A percentile compares a stretch with the other conserved stretches of the same genome.
Evolutionary conservation across 2,888 invertebrate genomes (phyloP).

Genomic region (Tetropium fuscum): DNA sequence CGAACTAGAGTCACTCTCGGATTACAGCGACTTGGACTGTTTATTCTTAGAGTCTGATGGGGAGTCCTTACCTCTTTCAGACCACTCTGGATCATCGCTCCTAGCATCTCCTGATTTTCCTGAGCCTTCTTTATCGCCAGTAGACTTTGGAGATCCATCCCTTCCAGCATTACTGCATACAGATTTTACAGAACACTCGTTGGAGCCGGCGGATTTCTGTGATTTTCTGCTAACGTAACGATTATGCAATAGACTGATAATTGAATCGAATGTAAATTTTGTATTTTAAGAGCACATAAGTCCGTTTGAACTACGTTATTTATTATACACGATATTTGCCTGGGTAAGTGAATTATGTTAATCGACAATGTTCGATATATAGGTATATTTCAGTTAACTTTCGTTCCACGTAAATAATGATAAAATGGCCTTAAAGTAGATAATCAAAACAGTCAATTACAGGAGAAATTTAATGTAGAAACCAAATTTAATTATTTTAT

Average conservation of each 20-base stretch:
- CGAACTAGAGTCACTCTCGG: slow-evolving; percentile 46
- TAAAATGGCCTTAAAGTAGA: too few relatives aligned
- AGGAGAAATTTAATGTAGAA: too few relatives aligned
- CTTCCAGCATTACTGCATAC: slow-evolving; percentile 60
- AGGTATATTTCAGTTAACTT: too few relatives aligned
- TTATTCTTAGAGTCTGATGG: slow-evolving; percentile 71
- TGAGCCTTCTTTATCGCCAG: slow-evolving; percentile 71
- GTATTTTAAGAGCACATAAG: slow-evolving; percentile 21
- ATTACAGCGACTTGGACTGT: slow-evolving; percentile 62
- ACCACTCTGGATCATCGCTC: slow-evolving; percentile 67
- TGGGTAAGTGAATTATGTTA: slow-evolving; percentile 5
- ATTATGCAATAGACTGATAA: slow-evolving; percentile 27
- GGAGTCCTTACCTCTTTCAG: slow-evolving; percentile 70
- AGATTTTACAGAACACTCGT: slow-evolving; percentile 60
- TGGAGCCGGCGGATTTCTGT: slow-evolving; percentile 61
- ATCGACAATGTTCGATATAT: too few relatives aligned
- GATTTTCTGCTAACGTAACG: slow-evolving; percentile 62
- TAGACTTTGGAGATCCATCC: slow-evolving; percentile 66
- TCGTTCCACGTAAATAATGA: too few relatives aligned
- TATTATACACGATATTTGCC: not conserved
- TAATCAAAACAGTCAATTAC: too few relatives aligned
- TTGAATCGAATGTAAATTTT: slow-evolving; percentile 24
- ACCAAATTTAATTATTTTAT: too few relatives aligned
- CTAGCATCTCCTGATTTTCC: slow-evolving; percentile 67
- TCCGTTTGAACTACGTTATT: not conserved